phyloP scores from a whole-genome alignment of 2,888 invertebrate genomes.

The Abrostola tripartita region DNA sequence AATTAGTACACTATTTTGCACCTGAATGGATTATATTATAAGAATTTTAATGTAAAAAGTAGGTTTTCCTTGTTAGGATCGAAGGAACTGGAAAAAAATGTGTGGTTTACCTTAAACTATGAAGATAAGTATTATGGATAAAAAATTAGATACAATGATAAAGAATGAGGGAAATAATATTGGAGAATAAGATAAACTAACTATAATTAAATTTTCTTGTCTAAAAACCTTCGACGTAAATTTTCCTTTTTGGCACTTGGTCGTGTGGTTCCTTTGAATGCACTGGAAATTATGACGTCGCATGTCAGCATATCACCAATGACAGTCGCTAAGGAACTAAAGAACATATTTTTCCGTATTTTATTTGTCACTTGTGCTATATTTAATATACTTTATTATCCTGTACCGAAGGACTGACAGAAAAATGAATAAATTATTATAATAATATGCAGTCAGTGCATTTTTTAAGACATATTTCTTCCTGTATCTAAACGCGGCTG shows the following conservation, averaged over 20 bases:
- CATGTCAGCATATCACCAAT: too few species aligned
- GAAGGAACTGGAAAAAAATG: neutral
- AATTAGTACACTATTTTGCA: conserved; percentile 21
- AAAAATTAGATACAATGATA: too few species aligned
- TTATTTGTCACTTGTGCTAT: neutral
- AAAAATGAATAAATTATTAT: neutral
- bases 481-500: too few species aligned
- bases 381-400: neutral
- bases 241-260: too few species aligned
- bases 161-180: too few species aligned
- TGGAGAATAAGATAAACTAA: too few species aligned
- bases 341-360: neutral
- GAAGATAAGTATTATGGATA: neutral
- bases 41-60: conserved; percentile 19
- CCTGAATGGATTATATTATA: conserved; percentile 18
- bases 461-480: neutral
- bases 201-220: too few species aligned
- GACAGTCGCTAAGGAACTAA: neutral
- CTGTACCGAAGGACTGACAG: neutral
- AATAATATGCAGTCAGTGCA: neutral
- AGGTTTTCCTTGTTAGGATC: conserved; percentile 25
- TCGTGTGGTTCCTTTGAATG: too few species aligned
- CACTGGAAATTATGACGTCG: too few species aligned
- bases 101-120: neutral
- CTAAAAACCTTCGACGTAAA: too few species aligned